Percentiles rank a stretch among this genome's conserved stretches.
phyloP scores from a whole-genome alignment of 1,140 invertebrate genomes.

The Bombus balteatus region DNA sequence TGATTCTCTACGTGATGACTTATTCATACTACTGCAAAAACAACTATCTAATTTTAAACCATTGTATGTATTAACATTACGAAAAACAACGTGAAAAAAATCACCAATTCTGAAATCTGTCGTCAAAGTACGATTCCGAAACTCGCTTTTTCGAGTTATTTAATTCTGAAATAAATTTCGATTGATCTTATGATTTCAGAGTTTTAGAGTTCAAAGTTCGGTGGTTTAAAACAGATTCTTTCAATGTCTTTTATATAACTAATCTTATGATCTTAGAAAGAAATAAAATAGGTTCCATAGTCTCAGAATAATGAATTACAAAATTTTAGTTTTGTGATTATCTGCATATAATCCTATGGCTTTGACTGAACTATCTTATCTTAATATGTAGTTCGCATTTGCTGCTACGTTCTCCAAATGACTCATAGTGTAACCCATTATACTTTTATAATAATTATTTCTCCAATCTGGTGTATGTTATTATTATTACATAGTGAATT shows the following conservation, averaged over 20 bases:
- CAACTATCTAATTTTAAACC: conserved; percentile 83
- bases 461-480: not conserved
- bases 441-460: not conserved
- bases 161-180: not conserved
- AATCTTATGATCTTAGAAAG: not conserved
- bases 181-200: not conserved
- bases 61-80: conserved; percentile 70
- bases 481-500: not conserved
- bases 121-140: not conserved
- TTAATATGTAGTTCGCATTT: too few species aligned
- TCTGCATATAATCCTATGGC: too few species aligned
- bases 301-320: not conserved
- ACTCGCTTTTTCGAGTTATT: not conserved
- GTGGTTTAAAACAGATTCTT: too few species aligned
- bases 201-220: too few species aligned
- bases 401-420: too few species aligned
- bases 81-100: not conserved
- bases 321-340: too few species aligned
- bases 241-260: too few species aligned
- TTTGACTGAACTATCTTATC: too few species aligned
- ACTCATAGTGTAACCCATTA: too few species aligned
- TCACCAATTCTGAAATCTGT: not conserved
- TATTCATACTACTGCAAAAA: conserved; percentile 85
- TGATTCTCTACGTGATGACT: conserved; percentile 84
- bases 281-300: not conserved